Percentiles rank a stretch among this genome's conserved stretches.
These are phyloP conservation scores for Triplophysa rosa DNA, from an alignment of 2,113 vertebrate genomes.

Conservation along the genomic window DNA sequence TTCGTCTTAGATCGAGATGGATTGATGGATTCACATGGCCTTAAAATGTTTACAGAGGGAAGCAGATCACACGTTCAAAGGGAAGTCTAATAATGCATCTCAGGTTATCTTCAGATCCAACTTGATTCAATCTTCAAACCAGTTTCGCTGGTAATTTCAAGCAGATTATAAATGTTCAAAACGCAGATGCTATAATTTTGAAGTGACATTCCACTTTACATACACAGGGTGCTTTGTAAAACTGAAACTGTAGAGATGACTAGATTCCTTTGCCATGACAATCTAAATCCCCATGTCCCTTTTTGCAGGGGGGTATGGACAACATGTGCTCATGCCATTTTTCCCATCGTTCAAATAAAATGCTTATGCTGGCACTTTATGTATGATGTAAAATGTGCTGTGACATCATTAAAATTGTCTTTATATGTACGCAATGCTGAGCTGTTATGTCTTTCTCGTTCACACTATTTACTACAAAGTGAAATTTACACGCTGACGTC, in stretches of 20 bases:
- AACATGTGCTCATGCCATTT: conserved; percentile 58
- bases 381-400: conserved; percentile 59
- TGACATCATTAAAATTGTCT: conserved; percentile 55
- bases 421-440: conserved; percentile 45
- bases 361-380: conserved; percentile 72
- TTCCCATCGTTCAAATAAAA: conserved; percentile 70
- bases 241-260: conserved; percentile 40
- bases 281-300: conserved; percentile 58
- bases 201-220: conserved; percentile 53
- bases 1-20: conserved; percentile 16
- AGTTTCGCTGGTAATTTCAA: not conserved
- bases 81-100: conserved; percentile 45
- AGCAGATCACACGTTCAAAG: conserved; percentile 43
- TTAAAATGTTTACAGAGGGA: conserved; percentile 72
- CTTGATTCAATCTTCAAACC: conserved; percentile 21
- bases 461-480: not conserved
- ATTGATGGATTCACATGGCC: conserved; percentile 59
- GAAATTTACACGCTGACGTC: not conserved
- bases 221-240: conserved; percentile 58
- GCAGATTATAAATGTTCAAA: not conserved
- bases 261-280: conserved; percentile 68
- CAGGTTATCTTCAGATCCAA: conserved; percentile 48
- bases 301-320: conserved; percentile 58
- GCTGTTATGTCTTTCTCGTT: not conserved
- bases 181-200: conserved; percentile 3